These are phyloP conservation scores for Octomys mimax DNA, from an alignment of 2,797 vertebrate species.

Conservation along the genomic window DNA sequence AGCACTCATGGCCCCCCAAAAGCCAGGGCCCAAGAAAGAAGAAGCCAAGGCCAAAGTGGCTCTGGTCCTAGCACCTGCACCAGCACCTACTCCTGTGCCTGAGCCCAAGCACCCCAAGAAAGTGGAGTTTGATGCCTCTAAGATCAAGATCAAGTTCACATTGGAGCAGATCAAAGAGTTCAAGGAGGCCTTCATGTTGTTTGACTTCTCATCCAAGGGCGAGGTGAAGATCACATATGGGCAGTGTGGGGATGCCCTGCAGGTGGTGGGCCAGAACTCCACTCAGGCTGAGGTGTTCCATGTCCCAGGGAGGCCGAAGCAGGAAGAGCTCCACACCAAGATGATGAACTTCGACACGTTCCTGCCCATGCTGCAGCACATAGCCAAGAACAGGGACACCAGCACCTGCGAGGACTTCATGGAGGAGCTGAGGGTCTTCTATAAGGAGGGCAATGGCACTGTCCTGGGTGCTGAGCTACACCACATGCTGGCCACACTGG, in stretches of 20 bases:
- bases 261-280: constrained; percentile 97
- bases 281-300: constrained; percentile 96
- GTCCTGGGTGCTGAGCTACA: constrained; percentile 99
- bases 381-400: constrained; percentile 95
- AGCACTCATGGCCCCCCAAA: constrained; percentile 95
- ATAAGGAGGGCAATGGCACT: constrained; percentile 98
- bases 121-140: constrained; percentile 93
- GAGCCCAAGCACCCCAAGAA: constrained; percentile 94
- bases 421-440: constrained; percentile 97
- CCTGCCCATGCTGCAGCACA: constrained; percentile 96
- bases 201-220: constrained; percentile 94
- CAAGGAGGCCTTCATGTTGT: constrained; percentile 96
- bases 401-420: constrained; percentile 98
- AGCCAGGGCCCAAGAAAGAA: constrained; percentile 93
- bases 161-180: constrained; percentile 94
- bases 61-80: constrained; percentile 91
- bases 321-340: constrained; percentile 96
- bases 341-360: constrained; percentile 98
- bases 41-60: constrained; percentile 95
- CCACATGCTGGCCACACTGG: constrained; percentile 96
- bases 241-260: constrained; percentile 96
- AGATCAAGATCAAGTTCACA: constrained; percentile 92
- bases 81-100: constrained; percentile 91
- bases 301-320: constrained; percentile 95
- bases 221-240: constrained; percentile 98